These are phyloP conservation scores for Podocnemis expansa DNA, from an alignment of 2,113 vertebrate species.

Conservation along the genomic window DNA sequence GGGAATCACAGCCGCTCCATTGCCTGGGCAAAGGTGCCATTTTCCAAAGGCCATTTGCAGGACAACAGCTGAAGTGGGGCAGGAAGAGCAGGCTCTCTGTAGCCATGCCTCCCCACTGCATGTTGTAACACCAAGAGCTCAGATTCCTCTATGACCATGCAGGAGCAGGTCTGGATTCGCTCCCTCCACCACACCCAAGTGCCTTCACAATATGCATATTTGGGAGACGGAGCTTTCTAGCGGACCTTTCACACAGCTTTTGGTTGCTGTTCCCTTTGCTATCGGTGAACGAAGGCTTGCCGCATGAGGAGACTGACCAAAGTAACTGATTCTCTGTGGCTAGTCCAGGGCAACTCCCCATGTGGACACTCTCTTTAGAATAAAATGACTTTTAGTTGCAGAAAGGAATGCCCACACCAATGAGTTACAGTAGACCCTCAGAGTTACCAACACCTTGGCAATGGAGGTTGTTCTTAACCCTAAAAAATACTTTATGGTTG, in stretches of 20 bases:
- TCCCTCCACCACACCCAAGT: neutral
- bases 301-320: neutral
- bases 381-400: neutral
- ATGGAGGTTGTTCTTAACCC: too few species aligned
- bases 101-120: neutral
- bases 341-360: neutral
- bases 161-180: neutral
- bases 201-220: accelerated
- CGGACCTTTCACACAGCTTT: neutral
- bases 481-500: too few species aligned
- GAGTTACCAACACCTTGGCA: too few species aligned
- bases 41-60: neutral
- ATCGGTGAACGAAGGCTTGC: neutral
- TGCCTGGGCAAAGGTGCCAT: neutral
- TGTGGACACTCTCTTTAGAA: neutral
- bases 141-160: neutral
- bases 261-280: neutral
- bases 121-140: accelerated
- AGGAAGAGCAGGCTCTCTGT: neutral
- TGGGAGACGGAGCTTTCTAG: accelerated
- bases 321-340: neutral
- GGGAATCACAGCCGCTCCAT: neutral
- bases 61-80: neutral
- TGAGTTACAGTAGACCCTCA: neutral
- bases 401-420: neutral